Conservation (phyloP, 2,888 invertebrate species). For the Lepidocyrtinus sp. region DNA sequence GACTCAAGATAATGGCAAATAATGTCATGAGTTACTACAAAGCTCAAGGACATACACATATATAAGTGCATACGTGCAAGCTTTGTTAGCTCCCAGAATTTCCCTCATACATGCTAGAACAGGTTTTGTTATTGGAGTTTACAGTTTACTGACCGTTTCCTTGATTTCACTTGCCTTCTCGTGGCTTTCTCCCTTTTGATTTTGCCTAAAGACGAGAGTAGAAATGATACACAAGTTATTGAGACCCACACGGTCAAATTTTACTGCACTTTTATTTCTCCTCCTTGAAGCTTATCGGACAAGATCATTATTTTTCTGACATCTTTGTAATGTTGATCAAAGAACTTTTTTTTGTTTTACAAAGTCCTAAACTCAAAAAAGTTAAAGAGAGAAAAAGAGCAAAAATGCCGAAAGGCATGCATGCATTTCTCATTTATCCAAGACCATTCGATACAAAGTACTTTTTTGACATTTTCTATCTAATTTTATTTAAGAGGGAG, state of each 20-base stretch:
- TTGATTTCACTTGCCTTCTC: too few relatives aligned
- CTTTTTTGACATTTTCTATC: conserved; percentile 12
- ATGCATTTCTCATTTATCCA: conserved; percentile 13
- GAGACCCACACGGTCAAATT: conserved; percentile 21
- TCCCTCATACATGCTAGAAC: conserved; percentile 16
- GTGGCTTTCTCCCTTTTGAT: neutral
- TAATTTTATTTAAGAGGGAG: conserved; percentile 27
- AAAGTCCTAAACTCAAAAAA: neutral
- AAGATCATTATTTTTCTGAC: conserved; percentile 44
- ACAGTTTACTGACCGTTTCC: conserved; percentile 41
- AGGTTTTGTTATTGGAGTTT: conserved; percentile 38
- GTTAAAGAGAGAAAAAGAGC: conserved; percentile 1
- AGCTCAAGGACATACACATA: conserved; percentile 25
- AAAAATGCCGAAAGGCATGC: neutral
- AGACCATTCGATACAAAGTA: neutral
- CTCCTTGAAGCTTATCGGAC: conserved; percentile 41
- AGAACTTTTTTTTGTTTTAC: conserved; percentile 6
- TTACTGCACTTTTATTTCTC: conserved; percentile 44
- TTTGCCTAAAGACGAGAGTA: neutral
- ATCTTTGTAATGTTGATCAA: conserved; percentile 38
- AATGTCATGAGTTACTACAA: conserved; percentile 40
- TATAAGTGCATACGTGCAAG: conserved; percentile 6
- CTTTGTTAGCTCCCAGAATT: conserved; percentile 15
- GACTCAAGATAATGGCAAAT: conserved; percentile 52
- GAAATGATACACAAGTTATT: neutral